Percentiles rank a stretch among this genome's conserved stretches.
These are phyloP conservation scores for Galendromus occidentalis DNA, from an alignment of 1,140 invertebrate species.

Conservation along the genomic window DNA sequence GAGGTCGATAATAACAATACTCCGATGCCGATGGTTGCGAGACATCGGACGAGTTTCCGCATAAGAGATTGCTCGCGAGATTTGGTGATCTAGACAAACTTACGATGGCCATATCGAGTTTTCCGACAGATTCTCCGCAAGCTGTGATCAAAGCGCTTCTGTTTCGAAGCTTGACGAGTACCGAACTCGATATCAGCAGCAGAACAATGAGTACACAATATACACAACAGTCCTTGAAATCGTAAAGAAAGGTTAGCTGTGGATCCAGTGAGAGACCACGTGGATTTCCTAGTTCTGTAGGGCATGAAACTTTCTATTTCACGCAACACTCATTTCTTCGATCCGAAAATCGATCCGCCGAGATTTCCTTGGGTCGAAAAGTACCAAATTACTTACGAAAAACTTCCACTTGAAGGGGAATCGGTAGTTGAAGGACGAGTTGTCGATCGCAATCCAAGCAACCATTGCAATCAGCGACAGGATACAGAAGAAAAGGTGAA, in stretches of 20 bases:
- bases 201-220: neutral
- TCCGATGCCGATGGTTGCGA: too few relatives aligned
- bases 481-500: neutral
- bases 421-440: slow-evolving; percentile 6
- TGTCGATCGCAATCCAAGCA: neutral
- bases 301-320: too few relatives aligned
- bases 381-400: neutral
- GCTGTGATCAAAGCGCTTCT: neutral
- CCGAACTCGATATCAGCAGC: neutral
- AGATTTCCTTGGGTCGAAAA: too few relatives aligned
- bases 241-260: neutral
- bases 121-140: neutral
- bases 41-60: too few relatives aligned
- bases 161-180: neutral
- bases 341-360: too few relatives aligned
- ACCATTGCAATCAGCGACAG: neutral
- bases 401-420: slow-evolving; percentile 5
- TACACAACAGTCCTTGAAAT: neutral
- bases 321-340: too few relatives aligned
- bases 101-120: slow-evolving; percentile 8
- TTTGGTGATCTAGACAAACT: too few relatives aligned
- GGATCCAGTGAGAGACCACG: too few relatives aligned
- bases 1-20: too few relatives aligned
- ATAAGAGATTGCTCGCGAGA: too few relatives aligned
- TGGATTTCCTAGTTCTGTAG: too few relatives aligned